phyloP scores from a whole-genome alignment of 2,797 vertebrate genomes.

The Pipistrellus kuhlii region DNA sequence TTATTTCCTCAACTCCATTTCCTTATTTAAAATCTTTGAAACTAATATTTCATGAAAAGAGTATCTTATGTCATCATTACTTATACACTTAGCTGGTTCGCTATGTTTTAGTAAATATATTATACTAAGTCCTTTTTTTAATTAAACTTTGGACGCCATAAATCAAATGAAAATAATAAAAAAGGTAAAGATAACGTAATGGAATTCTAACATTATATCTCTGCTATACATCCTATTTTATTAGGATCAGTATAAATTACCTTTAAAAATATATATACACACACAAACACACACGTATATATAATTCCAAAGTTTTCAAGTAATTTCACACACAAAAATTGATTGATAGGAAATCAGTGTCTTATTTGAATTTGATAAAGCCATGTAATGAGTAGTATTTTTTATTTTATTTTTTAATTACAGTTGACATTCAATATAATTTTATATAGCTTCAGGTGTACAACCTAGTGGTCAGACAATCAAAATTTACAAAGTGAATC shows the following conservation, averaged over 20 bases:
- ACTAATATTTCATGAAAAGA: not conserved
- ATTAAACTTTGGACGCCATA: not conserved
- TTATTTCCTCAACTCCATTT: not conserved
- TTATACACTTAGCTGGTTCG: not conserved
- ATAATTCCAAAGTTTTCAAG: not conserved
- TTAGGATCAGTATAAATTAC: not conserved
- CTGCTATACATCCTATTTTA: not conserved
- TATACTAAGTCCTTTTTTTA: not conserved
- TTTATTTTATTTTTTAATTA: not conserved
- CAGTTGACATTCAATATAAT: not conserved
- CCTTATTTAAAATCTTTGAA: not conserved
- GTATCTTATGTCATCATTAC: not conserved
- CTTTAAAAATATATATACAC: not conserved
- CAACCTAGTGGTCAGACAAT: not conserved
- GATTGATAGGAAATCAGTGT: not conserved
- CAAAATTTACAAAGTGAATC: not conserved
- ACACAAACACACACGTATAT: not conserved
- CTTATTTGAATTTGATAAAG: conserved; percentile 1
- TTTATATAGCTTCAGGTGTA: not conserved
- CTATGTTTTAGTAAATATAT: not conserved
- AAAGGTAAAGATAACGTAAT: not conserved
- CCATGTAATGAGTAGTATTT: not conserved
- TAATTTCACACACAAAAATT: not conserved
- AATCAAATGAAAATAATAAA: not conserved
- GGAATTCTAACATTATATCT: not conserved